Conservation (phyloP, 1,140 invertebrate genomes). For the Triops cancriformis region DNA sequence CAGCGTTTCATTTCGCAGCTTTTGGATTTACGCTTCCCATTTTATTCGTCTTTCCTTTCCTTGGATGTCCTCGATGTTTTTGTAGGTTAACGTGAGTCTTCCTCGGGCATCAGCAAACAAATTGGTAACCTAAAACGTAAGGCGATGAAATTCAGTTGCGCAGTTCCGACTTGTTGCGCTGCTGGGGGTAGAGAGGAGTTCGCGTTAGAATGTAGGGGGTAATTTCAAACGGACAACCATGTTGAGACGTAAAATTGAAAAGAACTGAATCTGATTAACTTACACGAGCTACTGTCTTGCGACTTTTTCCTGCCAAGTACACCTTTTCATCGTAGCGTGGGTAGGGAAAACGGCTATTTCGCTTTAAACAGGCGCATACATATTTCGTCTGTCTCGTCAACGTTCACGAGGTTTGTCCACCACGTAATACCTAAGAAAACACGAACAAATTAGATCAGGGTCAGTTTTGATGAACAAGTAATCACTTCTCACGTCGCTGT, state of each 20-base stretch:
- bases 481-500: background rate
- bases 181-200: background rate
- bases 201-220: background rate
- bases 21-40: background rate
- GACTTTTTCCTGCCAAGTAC: slow-evolving; percentile 9
- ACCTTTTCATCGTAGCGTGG: slow-evolving; percentile 21
- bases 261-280: background rate
- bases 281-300: slow-evolving; percentile 13
- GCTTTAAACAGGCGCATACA: background rate
- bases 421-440: background rate
- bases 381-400: slow-evolving; percentile 15
- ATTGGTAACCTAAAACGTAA: slow-evolving; percentile 5
- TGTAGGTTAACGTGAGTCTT: background rate
- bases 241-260: background rate
- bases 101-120: slow-evolving; percentile 19
- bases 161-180: background rate
- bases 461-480: background rate
- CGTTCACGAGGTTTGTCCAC: background rate
- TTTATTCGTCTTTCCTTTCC: background rate
- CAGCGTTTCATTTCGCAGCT: background rate
- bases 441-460: background rate
- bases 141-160: background rate
- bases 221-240: background rate
- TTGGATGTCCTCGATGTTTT: background rate
- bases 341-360: slow-evolving; percentile 7